A percentile compares a stretch with the other conserved stretches of the same genome.
phyloP scores from a whole-genome alignment of 2,888 invertebrate genomes.

The Megastigmus dorsalis region DNA sequence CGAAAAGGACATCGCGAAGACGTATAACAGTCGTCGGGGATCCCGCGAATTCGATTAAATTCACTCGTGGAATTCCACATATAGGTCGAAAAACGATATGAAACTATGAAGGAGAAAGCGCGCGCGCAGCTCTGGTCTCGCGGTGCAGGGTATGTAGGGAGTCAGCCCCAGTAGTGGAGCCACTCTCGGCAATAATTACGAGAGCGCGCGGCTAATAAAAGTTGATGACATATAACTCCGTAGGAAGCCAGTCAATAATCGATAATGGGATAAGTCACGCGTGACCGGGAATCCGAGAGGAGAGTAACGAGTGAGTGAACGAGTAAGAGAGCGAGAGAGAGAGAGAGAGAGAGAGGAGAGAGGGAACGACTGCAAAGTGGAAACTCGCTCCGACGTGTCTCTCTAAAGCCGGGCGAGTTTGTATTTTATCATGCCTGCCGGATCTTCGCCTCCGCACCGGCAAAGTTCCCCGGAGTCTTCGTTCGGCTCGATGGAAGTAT shows the following conservation, averaged over 20 bases:
- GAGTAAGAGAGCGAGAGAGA: too few species aligned
- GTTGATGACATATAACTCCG: not conserved
- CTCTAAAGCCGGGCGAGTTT: constrained; percentile 12
- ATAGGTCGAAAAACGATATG: not conserved
- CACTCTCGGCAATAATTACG: too few species aligned
- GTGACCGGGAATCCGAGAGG: constrained; percentile 27
- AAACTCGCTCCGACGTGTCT: constrained; percentile 9
- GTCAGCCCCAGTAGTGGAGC: too few species aligned
- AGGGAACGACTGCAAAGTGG: not conserved
- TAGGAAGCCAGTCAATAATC: constrained; percentile 38
- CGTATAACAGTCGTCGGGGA: not conserved
- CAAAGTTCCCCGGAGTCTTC: constrained; percentile 25
- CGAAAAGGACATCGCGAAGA: too few species aligned
- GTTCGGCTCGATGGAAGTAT: constrained; percentile 5
- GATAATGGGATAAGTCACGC: constrained; percentile 46
- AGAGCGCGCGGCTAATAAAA: constrained; percentile 46
- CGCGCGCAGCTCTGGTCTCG: too few species aligned
- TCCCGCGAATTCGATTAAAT: not conserved
- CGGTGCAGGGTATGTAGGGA: too few species aligned
- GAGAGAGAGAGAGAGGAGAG: too few species aligned
- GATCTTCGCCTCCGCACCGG: constrained; percentile 4
- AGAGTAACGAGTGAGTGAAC: too few species aligned
- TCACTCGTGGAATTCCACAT: not conserved
- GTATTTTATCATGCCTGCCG: constrained; percentile 22
- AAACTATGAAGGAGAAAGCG: too few species aligned